A percentile compares a stretch with the other conserved stretches of the same genome.
phyloP scores from a whole-genome alignment of 2,888 invertebrate species.

The Automeris io region DNA sequence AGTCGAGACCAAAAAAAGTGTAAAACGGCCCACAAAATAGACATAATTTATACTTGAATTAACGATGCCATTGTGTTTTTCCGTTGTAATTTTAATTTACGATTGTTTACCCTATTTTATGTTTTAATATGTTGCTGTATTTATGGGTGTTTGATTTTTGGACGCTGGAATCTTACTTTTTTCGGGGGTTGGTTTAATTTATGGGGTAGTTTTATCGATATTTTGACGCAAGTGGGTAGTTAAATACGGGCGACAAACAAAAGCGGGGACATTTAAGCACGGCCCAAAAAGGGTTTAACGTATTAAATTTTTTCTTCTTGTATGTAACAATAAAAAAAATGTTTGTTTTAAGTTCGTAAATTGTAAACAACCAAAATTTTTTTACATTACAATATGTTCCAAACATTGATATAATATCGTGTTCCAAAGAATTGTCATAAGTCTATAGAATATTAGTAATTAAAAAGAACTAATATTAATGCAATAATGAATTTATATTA shows the following conservation, averaged over 20 bases:
- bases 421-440: too few species aligned
- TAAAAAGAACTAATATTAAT: too few species aligned
- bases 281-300: neutral
- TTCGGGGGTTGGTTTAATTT: slow-evolving; percentile 50
- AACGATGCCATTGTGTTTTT: slow-evolving; percentile 66
- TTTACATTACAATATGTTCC: too few species aligned
- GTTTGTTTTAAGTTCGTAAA: too few species aligned
- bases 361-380: too few species aligned
- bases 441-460: too few species aligned
- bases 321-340: too few species aligned
- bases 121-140: slow-evolving; percentile 70
- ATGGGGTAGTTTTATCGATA: slow-evolving; percentile 42
- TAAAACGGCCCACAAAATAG: slow-evolving; percentile 65
- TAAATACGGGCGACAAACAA: slow-evolving; percentile 2
- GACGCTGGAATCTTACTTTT: slow-evolving; percentile 44
- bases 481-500: too few species aligned
- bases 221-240: slow-evolving; percentile 37
- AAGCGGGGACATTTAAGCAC: neutral
- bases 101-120: slow-evolving; percentile 75
- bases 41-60: slow-evolving; percentile 70
- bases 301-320: neutral
- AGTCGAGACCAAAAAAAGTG: slow-evolving; percentile 50
- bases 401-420: too few species aligned
- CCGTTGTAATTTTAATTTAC: slow-evolving; percentile 73
- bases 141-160: slow-evolving; percentile 56